Conservation (phyloP, 2,797 vertebrate genomes). For the Ispidina picta region DNA sequence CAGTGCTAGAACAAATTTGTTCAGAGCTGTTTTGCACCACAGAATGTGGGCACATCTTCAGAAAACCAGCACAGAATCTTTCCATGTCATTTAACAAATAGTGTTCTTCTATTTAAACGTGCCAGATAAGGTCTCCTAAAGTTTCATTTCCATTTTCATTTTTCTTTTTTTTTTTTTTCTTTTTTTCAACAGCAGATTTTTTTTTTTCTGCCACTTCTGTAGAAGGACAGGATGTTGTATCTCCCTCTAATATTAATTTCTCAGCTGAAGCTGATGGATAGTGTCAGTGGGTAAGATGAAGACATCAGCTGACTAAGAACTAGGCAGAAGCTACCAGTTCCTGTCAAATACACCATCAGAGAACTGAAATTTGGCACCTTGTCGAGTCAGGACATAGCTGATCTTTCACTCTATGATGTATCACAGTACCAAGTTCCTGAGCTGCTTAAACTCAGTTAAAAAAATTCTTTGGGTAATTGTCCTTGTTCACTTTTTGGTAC, state of each 20-base stretch:
- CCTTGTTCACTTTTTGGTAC: not conserved
- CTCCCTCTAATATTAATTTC: not conserved
- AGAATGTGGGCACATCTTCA: not conserved
- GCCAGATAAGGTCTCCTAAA: not conserved
- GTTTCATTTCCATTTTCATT: not conserved
- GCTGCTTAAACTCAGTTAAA: not conserved
- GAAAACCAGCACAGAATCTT: not conserved
- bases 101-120: not conserved
- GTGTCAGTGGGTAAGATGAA: not conserved
- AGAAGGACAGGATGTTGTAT: not conserved
- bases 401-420: not conserved
- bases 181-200: not conserved
- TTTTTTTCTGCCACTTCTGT: not conserved
- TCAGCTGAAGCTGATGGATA: not conserved
- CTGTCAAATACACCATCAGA: not conserved
- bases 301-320: not conserved
- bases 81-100: not conserved
- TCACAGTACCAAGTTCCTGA: not conserved
- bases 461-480: not conserved
- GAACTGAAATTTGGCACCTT: not conserved
- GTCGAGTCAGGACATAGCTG: not conserved
- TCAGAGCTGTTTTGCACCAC: not conserved
- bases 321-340: not conserved
- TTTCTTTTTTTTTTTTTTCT: not conserved
- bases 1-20: not conserved